Evolutionary conservation across 1,140 invertebrate species (phyloP).

Genomic region (Lordiphosa collinella): DNA sequence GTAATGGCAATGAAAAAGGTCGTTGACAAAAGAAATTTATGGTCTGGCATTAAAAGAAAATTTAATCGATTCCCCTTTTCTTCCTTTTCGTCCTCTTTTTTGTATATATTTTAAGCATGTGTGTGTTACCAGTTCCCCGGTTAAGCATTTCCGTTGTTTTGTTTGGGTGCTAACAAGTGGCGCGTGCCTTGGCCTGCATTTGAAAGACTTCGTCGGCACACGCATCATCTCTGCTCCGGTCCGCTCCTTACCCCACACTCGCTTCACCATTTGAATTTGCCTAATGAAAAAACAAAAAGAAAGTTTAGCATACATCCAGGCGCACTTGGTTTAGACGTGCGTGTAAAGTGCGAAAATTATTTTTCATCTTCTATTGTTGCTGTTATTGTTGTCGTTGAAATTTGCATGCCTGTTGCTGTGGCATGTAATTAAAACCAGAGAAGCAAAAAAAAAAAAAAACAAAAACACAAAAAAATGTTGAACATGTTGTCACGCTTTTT

Average conservation of each 20-base stretch:
- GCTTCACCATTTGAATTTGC: slow-evolving; percentile 52
- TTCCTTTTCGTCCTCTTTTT: not conserved
- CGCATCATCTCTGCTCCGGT: slow-evolving; percentile 1
- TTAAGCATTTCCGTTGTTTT: slow-evolving; percentile 25
- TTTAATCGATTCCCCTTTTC: slow-evolving; percentile 63
- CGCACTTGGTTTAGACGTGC: slow-evolving; percentile 20
- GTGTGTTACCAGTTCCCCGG: slow-evolving; percentile 35
- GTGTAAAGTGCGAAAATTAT: slow-evolving; percentile 59
- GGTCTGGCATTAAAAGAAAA: slow-evolving; percentile 62
- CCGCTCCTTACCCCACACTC: slow-evolving; percentile 18
- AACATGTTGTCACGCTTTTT: slow-evolving; percentile 40
- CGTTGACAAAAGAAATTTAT: slow-evolving; percentile 71
- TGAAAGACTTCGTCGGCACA: not conserved
- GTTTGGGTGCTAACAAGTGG: slow-evolving; percentile 16
- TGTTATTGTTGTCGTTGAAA: slow-evolving; percentile 35
- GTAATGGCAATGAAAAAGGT: slow-evolving; percentile 42
- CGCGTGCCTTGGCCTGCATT: slow-evolving; percentile 33
- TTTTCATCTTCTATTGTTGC: slow-evolving; percentile 20
- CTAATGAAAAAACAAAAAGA: slow-evolving; percentile 48
- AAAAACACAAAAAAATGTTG: too few relatives aligned
- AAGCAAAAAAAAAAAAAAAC: not conserved
- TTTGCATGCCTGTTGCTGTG: slow-evolving; percentile 62
- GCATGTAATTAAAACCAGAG: slow-evolving; percentile 54
- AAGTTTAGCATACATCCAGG: slow-evolving; percentile 13
- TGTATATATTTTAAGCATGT: slow-evolving; percentile 30